A percentile compares a stretch with the other conserved stretches of the same genome.
phyloP scores from a whole-genome alignment of 2,888 invertebrate species.

The Trissonchulus latispiculum region DNA sequence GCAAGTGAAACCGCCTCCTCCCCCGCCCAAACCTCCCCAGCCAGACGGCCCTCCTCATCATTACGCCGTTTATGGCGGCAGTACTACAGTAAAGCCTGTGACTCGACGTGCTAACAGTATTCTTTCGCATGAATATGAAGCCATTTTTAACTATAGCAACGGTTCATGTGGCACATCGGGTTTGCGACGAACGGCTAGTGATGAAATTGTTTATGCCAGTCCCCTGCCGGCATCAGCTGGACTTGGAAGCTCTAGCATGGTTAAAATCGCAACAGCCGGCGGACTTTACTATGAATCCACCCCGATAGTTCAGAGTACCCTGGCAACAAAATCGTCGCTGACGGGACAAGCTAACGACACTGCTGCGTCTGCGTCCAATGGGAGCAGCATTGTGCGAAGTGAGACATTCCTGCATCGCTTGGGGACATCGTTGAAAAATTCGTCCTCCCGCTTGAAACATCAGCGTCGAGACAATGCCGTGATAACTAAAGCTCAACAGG shows the following conservation, averaged over 20 bases:
- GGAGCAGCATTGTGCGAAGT: not conserved
- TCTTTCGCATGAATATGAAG: not conserved
- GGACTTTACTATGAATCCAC: not conserved
- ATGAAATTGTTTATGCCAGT: constrained; percentile 4
- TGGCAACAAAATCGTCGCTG: no score
- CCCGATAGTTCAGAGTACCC: not conserved
- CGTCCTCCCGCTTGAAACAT: not conserved
- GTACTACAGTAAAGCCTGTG: not conserved
- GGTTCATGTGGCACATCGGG: not conserved
- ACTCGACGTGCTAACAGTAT: not conserved
- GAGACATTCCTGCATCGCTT: not conserved
- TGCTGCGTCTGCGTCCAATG: not conserved
- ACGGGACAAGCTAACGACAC: no score
- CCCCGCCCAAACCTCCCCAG: not conserved
- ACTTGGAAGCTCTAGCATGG: not conserved
- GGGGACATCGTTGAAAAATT: not conserved
- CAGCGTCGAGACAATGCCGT: not conserved
- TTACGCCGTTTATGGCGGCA: not conserved
- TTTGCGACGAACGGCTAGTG: constrained; percentile 13
- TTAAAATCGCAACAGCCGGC: not conserved
- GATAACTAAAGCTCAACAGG: not conserved
- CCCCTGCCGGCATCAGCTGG: not conserved
- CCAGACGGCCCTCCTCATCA: not conserved
- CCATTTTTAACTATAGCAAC: not conserved
- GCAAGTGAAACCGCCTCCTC: not conserved